Conservation (phyloP, 1,140 invertebrate genomes). For the Gryllus bimaculatus region DNA sequence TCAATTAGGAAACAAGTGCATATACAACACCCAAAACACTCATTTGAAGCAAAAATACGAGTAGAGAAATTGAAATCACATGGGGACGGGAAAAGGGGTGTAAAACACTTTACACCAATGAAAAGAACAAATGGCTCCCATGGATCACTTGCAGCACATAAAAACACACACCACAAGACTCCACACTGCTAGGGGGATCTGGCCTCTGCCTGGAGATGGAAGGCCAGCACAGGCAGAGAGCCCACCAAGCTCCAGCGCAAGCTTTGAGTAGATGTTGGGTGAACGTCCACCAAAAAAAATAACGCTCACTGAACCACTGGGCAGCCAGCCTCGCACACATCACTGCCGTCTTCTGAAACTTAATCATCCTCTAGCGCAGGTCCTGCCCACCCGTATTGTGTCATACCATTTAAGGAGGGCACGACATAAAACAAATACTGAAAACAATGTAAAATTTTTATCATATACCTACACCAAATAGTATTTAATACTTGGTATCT, state of each 20-base stretch:
- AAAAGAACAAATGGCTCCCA: too few species aligned
- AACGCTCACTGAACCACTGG: background rate
- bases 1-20: too few species aligned
- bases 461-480: background rate
- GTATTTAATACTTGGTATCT: background rate
- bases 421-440: background rate
- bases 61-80: too few species aligned
- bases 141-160: background rate
- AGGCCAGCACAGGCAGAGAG: background rate
- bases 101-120: too few species aligned
- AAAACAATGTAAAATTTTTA: background rate
- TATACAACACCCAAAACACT: too few species aligned
- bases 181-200: background rate
- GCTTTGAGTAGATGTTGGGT: background rate
- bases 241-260: slow-evolving; percentile 2
- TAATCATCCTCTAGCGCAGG: background rate
- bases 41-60: too few species aligned
- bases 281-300: background rate
- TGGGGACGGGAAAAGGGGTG: too few species aligned
- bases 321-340: background rate
- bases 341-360: background rate
- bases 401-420: background rate
- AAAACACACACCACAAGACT: background rate
- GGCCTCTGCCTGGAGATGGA: background rate
- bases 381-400: background rate